Evolutionary conservation across 2,797 vertebrate genomes (phyloP).

Genomic region (Micromesistius poutassou): DNA sequence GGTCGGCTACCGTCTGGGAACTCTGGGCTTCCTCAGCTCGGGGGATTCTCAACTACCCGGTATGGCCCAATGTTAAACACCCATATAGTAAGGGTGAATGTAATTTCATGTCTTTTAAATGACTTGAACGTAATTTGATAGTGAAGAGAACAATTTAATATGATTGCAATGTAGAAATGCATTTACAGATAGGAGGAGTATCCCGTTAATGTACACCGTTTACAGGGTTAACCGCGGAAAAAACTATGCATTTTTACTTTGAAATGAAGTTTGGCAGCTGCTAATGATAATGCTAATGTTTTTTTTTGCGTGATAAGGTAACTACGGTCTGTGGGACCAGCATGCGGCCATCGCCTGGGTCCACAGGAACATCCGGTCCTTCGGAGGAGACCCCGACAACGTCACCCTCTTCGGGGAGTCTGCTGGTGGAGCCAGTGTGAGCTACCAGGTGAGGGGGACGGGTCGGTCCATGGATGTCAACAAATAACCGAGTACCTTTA

Average conservation of each 20-base stretch:
- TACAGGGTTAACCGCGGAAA: background rate
- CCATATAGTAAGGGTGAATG: background rate
- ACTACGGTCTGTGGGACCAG: conserved; percentile 93
- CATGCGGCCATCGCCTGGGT: conserved; percentile 93
- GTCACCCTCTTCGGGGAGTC: conserved; percentile 96
- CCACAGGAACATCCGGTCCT: conserved; percentile 88
- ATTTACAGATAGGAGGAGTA: background rate
- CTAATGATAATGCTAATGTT: conserved; percentile 73
- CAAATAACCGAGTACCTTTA: background rate
- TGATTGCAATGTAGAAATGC: background rate
- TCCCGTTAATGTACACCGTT: background rate
- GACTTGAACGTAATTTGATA: background rate
- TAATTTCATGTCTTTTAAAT: background rate
- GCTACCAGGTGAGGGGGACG: conserved; percentile 78
- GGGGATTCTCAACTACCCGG: conserved; percentile 83
- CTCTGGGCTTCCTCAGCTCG: conserved; percentile 91
- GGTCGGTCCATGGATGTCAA: background rate
- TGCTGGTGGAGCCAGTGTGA: conserved; percentile 84
- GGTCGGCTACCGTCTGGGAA: conserved; percentile 84
- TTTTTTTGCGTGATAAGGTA: conserved; percentile 71
- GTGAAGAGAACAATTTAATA: background rate
- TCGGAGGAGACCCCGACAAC: conserved; percentile 88
- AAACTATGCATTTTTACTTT: background rate
- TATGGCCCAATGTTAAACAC: conserved; percentile 35
- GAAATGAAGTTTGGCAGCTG: conserved; percentile 40